phyloP scores from a whole-genome alignment of 2,113 vertebrate species.

The Mellivora capensis region DNA sequence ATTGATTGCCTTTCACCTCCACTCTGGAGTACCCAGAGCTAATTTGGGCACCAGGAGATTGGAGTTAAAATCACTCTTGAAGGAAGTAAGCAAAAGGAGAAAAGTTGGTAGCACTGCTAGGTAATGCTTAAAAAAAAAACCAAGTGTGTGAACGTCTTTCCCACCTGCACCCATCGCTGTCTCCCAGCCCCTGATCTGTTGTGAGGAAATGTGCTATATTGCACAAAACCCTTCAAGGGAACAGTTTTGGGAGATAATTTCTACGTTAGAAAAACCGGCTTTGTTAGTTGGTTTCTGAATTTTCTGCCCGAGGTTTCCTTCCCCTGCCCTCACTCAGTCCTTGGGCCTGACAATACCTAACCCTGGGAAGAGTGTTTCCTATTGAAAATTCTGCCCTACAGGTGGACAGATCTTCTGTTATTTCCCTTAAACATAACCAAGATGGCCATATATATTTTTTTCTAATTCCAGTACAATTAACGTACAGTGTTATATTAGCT shows the following conservation, averaged over 20 bases:
- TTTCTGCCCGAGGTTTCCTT: not conserved
- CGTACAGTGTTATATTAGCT: not conserved
- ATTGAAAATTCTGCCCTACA: not conserved
- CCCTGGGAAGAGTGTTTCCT: not conserved
- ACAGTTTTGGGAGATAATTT: not conserved
- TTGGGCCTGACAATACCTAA: not conserved
- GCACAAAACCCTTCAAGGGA: not conserved
- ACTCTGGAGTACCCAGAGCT: not conserved
- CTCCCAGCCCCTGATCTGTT: not conserved
- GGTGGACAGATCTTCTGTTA: not conserved
- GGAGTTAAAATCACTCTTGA: not conserved
- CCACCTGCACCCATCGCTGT: not conserved
- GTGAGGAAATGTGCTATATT: not conserved
- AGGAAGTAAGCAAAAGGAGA: not conserved
- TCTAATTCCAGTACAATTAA: not conserved
- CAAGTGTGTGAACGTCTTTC: not conserved
- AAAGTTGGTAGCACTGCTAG: not conserved
- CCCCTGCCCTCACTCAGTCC: not conserved
- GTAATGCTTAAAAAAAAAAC: not conserved
- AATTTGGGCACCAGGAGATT: constrained; percentile 13
- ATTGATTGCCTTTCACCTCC: not conserved
- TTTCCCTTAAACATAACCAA: not conserved
- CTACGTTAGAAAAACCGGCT: not conserved
- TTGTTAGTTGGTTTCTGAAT: not conserved
- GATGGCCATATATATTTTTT: not conserved